A percentile compares a stretch with the other conserved stretches of the same genome.
phyloP scores from a whole-genome alignment of 2,888 invertebrate genomes.

The Volucella bombylans region DNA sequence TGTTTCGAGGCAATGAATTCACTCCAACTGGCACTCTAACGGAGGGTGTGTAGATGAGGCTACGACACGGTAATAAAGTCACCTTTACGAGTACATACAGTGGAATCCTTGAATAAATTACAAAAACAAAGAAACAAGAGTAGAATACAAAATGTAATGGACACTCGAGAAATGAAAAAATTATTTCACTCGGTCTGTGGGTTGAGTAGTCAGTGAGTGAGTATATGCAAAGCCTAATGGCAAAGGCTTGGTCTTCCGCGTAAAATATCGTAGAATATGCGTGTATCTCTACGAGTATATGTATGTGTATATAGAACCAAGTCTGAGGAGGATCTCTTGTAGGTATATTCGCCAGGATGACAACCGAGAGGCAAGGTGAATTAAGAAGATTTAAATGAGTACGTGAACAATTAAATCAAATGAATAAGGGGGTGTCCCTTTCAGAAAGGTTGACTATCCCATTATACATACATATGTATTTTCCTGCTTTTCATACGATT shows the following conservation, averaged over 20 bases:
- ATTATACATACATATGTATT: too few species aligned
- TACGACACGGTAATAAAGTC: constrained; percentile 11
- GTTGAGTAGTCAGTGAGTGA: not conserved
- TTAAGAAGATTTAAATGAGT: constrained; percentile 36
- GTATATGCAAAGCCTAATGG: constrained; percentile 1
- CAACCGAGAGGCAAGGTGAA: constrained; percentile 15
- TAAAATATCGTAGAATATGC: constrained; percentile 13
- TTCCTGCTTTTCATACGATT: too few species aligned
- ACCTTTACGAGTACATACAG: not conserved
- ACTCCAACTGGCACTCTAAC: constrained; percentile 29
- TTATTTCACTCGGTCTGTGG: constrained; percentile 55
- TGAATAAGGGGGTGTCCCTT: constrained; percentile 61
- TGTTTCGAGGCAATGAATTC: constrained; percentile 69
- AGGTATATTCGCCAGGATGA: constrained; percentile 13
- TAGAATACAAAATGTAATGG: constrained; percentile 61
- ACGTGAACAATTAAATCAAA: constrained; percentile 71
- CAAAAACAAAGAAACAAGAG: constrained; percentile 18
- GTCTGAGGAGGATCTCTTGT: constrained; percentile 14
- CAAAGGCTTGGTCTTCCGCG: constrained; percentile 44
- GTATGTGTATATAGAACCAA: not conserved
- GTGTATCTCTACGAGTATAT: constrained; percentile 14
- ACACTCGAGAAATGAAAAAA: constrained; percentile 61
- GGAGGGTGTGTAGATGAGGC: constrained; percentile 22
- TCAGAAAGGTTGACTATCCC: constrained; percentile 19
- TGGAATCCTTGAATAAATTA: constrained; percentile 70